Conservation (phyloP, 1,140 invertebrate species). For the Orius laevigatus region DNA sequence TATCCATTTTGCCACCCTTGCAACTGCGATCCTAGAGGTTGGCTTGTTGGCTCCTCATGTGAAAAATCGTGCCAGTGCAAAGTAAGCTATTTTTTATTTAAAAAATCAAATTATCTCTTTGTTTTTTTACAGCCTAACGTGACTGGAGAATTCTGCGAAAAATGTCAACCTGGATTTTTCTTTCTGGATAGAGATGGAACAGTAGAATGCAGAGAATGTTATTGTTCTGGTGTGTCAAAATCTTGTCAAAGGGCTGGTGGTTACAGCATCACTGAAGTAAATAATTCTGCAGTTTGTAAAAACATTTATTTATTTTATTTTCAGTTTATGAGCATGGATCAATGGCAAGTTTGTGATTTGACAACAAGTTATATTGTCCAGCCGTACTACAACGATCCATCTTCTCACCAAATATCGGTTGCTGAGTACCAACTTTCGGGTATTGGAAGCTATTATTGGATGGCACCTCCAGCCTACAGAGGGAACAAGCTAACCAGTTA, state of each 20-base stretch:
- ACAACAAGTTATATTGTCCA: constrained; percentile 31
- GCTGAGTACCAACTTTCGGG: constrained; percentile 46
- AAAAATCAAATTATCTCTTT: background rate
- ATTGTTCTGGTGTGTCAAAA: constrained; percentile 74
- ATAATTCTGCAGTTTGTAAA: constrained; percentile 16
- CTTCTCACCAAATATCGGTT: constrained; percentile 37
- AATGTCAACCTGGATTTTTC: constrained; percentile 72
- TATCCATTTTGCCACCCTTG: constrained; percentile 67
- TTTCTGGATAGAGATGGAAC: constrained; percentile 55
- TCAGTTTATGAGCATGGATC: constrained; percentile 38
- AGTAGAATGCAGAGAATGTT: constrained; percentile 74
- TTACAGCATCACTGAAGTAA: constrained; percentile 39
- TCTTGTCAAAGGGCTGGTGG: constrained; percentile 44
- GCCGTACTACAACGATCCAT: constrained; percentile 32
- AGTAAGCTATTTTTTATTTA: constrained; percentile 25
- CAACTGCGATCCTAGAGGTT: constrained; percentile 62
- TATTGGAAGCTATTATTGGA: constrained; percentile 74
- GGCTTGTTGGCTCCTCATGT: constrained; percentile 46
- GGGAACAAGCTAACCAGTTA: constrained; percentile 69
- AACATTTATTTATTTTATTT: constrained; percentile 2
- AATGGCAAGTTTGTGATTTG: constrained; percentile 47
- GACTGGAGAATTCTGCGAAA: constrained; percentile 58
- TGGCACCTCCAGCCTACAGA: constrained; percentile 55
- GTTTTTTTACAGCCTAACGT: constrained; percentile 42
- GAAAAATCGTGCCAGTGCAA: constrained; percentile 75